phyloP scores from a whole-genome alignment of 2,888 invertebrate species.

The Aporophyla nigra region DNA sequence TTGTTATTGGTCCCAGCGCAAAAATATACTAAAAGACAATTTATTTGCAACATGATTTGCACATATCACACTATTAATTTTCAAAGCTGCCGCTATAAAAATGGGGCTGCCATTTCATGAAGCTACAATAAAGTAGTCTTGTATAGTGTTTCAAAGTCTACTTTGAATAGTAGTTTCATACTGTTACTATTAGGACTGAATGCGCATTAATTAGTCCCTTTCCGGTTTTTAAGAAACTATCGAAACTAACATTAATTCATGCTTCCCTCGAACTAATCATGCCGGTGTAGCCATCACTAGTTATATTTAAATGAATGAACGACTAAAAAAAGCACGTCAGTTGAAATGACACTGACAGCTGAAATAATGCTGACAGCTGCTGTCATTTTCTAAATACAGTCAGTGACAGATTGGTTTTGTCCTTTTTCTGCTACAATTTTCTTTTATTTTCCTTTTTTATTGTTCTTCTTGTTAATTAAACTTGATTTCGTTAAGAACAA shows the following conservation, averaged over 20 bases:
- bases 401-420: slow-evolving; percentile 1
- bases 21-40: background rate
- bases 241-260: background rate
- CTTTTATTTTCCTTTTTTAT: slow-evolving; percentile 11
- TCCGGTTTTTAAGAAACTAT: background rate
- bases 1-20: background rate
- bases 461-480: background rate
- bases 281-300: background rate
- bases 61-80: background rate
- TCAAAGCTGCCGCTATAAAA: slow-evolving; percentile 2
- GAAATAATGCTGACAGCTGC: background rate
- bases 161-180: background rate
- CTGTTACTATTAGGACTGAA: background rate
- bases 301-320: background rate
- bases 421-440: background rate
- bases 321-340: background rate
- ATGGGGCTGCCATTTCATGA: slow-evolving; percentile 6
- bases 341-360: slow-evolving; percentile 14
- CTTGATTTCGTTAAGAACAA: slow-evolving; percentile 13
- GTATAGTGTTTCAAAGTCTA: background rate
- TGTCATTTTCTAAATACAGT: background rate
- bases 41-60: background rate
- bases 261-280: background rate
- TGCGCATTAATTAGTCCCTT: background rate
- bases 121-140: background rate